These are phyloP conservation scores for Megaleporinus macrocephalus DNA, from an alignment of 2,113 vertebrate genomes.

Conservation along the genomic window DNA sequence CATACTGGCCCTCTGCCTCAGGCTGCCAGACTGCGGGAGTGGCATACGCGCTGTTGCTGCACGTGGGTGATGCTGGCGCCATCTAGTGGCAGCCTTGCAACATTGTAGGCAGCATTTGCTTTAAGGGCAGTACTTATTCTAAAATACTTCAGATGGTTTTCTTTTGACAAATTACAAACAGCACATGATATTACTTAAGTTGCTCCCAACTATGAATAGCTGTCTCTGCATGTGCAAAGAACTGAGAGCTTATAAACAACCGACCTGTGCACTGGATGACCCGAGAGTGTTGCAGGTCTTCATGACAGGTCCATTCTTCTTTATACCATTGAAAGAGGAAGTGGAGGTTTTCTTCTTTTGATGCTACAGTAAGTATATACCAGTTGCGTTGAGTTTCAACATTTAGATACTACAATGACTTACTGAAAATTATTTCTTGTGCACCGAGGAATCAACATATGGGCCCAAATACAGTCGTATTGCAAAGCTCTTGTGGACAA, in stretches of 20 bases:
- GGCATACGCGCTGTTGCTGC: slow-evolving; percentile 15
- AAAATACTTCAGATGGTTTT: background rate
- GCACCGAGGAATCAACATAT: too few relatives aligned
- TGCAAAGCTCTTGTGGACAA: too few relatives aligned
- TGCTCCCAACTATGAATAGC: background rate
- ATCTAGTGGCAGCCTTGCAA: slow-evolving; percentile 72
- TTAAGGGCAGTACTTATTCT: background rate
- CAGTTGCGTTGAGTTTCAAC: background rate
- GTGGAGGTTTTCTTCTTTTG: slow-evolving; percentile 62
- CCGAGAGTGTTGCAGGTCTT: slow-evolving; percentile 32
- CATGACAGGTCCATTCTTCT: slow-evolving; percentile 54
- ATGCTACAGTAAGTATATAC: slow-evolving; percentile 44
- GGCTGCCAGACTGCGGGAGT: slow-evolving; percentile 37
- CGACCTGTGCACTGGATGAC: slow-evolving; percentile 51
- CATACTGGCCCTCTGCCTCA: slow-evolving; percentile 39
- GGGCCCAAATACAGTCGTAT: too few relatives aligned
- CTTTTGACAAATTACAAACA: background rate
- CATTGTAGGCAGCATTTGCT: background rate
- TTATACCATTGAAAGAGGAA: slow-evolving; percentile 61
- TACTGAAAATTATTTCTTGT: too few relatives aligned
- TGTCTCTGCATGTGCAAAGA: background rate
- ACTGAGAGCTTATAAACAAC: slow-evolving; percentile 6
- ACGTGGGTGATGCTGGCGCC: slow-evolving; percentile 73
- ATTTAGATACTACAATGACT: background rate
- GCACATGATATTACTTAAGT: background rate